Evolutionary conservation across 2,797 vertebrate genomes (phyloP), one percentile per base, ranked within the genome.

Genomic region (Sarcophilus harrisii): DNA sequence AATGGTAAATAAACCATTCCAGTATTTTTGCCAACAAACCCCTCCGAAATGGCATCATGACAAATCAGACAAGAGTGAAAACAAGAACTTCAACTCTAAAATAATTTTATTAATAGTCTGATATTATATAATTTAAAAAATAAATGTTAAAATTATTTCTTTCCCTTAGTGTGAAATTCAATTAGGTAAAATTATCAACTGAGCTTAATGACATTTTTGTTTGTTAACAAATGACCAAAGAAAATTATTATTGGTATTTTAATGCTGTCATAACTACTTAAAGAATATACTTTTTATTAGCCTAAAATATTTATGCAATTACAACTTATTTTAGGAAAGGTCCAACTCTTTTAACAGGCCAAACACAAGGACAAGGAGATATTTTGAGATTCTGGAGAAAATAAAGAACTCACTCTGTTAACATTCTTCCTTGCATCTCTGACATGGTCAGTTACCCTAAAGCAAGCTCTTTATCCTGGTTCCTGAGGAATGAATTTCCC

Each of bases 101-200:
- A 9, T 49, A 94, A 49, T 90, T 93, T 95, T 21, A 73, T 92
- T 57, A 38, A 54, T 21, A 89, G 59, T 89, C 38, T 91, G 38
- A 52, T 10, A 92, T 95, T 91, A 92, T 52, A 52, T 52, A 52
- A 52, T 8, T 52, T 5, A 52, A 52, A 52, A 52, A 52, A 52
- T 52, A 62, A 95, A 66, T 52, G 66, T 57, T 13, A 96, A 91
- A 92, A 58, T 58, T 92, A 54, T 16, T 90, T 93, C 58, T 38
- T 60, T 27, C 62, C 28, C 87, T 94, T n/a, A 90, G 30, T 92
- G 94, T 1, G 92, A 92, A 96, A 96, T 94, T 91, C n/a, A 90
- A 45, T 89, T 94, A 89, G 29, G 18, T 91, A 62, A 91, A 95
- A 95, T 38, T 93, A 92, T 57, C 29, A 55, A 54, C 57, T 57